A percentile compares a stretch with the other conserved stretches of the same genome.
These are phyloP conservation scores for Ptychoptera contaminata DNA, from an alignment of 2,888 invertebrate species.

Conservation along the genomic window DNA sequence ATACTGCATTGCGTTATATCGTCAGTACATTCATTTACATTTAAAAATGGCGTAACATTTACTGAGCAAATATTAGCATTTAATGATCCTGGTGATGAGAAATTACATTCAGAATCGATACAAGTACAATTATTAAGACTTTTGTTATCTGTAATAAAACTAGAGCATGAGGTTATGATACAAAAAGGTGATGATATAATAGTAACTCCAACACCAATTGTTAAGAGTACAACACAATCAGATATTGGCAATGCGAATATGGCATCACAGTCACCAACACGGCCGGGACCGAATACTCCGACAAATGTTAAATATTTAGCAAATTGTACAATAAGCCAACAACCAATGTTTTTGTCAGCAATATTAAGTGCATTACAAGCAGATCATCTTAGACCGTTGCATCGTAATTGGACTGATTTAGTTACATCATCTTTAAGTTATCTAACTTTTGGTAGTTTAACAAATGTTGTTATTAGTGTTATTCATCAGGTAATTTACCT, in stretches of 20 bases:
- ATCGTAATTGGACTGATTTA: constrained; percentile 70
- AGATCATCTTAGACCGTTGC: constrained; percentile 52
- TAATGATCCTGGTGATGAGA: constrained; percentile 49
- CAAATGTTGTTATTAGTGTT: constrained; percentile 60
- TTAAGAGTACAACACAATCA: constrained; percentile 11
- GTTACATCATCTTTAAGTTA: constrained; percentile 67
- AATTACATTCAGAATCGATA: constrained; percentile 49
- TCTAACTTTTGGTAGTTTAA: constrained; percentile 53
- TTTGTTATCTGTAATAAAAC: constrained; percentile 51
- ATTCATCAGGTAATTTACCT: constrained; percentile 54
- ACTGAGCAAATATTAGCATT: constrained; percentile 60
- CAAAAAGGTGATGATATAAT: constrained; percentile 31
- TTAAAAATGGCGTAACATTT: constrained; percentile 41
- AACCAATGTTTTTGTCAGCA: constrained; percentile 68
- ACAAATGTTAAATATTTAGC: constrained; percentile 41
- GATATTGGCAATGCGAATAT: constrained; percentile 15
- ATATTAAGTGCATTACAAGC: constrained; percentile 59
- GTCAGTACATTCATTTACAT: constrained; percentile 42
- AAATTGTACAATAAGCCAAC: constrained; percentile 54
- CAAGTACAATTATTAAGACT: constrained; percentile 51
- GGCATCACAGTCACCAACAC: constrained; percentile 19
- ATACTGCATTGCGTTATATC: constrained; percentile 66
- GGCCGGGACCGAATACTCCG: constrained; percentile 21
- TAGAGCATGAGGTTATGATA: constrained; percentile 53
- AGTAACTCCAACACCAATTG: constrained; percentile 18